Evolutionary conservation across 2,113 vertebrate genomes (phyloP).

Genomic region (Drymodes brunneopygia): DNA sequence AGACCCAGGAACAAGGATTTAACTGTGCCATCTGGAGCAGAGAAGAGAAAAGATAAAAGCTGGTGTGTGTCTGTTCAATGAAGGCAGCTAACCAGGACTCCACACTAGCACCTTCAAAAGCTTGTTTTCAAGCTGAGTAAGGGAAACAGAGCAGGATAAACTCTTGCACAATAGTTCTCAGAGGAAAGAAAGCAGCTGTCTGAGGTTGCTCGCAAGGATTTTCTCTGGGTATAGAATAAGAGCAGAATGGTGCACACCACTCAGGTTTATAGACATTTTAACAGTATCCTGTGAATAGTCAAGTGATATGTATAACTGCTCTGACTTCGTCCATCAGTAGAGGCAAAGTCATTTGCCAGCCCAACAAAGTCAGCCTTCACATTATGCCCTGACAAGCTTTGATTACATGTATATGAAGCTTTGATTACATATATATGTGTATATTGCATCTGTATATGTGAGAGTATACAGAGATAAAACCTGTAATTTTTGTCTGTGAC

Average conservation of each 20-base stretch:
- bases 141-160: neutral
- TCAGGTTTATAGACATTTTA: neutral
- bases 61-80: rapidly evolving
- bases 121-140: neutral
- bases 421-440: neutral
- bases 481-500: neutral
- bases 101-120: neutral
- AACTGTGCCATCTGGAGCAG: neutral
- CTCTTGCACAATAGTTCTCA: neutral
- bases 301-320: neutral
- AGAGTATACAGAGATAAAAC: neutral
- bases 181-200: neutral
- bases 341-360: neutral
- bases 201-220: neutral
- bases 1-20: neutral
- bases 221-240: neutral
- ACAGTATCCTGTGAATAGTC: neutral
- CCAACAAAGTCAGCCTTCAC: neutral
- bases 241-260: neutral
- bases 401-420: neutral
- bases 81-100: neutral
- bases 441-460: neutral
- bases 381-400: neutral
- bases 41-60: neutral
- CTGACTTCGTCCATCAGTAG: neutral